Base-by-base conservation (phyloP, 1,140 invertebrate genomes). In the Diprion similis region DNA sequence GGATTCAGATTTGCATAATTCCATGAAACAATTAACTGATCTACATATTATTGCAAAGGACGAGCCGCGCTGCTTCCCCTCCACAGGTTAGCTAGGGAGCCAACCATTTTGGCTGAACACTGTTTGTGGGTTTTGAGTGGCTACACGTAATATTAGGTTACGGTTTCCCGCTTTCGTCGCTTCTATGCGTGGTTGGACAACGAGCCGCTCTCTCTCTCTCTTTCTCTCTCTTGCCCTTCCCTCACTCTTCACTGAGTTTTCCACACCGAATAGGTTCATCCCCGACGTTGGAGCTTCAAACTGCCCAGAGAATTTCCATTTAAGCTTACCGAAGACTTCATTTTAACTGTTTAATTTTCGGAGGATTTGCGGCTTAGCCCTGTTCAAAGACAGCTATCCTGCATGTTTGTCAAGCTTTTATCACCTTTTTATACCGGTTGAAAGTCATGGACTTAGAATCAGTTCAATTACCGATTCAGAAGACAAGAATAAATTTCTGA, bases 1-100 rank as follows among this genome's bases (percentile, higher is more conserved):
- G 67, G 37, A 73, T 73, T 72, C 68, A 64, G 71, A 81, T 85
- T 83, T 82, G 73, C 82, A 83, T 83, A 80, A 85, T 82, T 84
- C 78, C 72, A 76, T 71, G 75, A 79, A 80, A 84, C 81, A 83
- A 84, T 85, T 83, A 84, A 82, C 79, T 79, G 79, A 83, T 85
- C 80, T 83, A 80, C 82, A 83, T 84, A 84, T 81, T 84, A 83
- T 18, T 46, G 18, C 18, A 59, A 59, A 59, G 51, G 51, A 17
- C 51, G 7, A 37, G 24, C 6, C 24, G 24, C 24, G 24, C 24
- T 0, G 24, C 24, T 1, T 37, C 24, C 24, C 24, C 24, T 37
- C 24, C 24, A 15, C 11, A 59, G n/a, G 11, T 0, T 15, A 9
- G 51, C 51, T 59, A 13, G 51, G 11, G 3, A 17, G 24, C 24